A percentile compares a stretch with the other conserved stretches of the same genome.
phyloP scores from a whole-genome alignment of 2,113 vertebrate species.

The Aspiorhynchus laticeps region DNA sequence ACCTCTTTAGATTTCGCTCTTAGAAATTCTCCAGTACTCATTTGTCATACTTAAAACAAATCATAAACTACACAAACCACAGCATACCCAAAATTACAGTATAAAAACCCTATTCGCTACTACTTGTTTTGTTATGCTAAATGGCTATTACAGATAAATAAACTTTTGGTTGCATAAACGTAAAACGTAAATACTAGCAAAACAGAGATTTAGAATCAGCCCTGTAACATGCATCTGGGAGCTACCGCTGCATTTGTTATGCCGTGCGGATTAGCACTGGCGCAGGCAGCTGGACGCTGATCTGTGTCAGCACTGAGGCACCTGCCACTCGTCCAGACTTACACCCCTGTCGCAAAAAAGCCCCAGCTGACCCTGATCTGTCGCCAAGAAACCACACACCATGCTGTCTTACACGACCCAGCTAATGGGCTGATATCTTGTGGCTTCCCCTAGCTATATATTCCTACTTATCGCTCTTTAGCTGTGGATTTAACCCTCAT shows the following conservation, averaged over 20 bases:
- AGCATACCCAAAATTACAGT: neutral
- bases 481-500: conserved; percentile 27
- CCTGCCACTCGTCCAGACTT: conserved; percentile 52
- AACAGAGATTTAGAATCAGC: neutral
- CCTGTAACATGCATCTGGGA: neutral
- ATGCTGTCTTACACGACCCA: conserved; percentile 37
- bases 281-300: conserved; percentile 58
- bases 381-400: conserved; percentile 24
- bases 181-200: neutral
- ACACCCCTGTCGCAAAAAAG: conserved; percentile 29
- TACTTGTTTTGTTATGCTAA: conserved; percentile 1
- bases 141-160: neutral
- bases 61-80: neutral
- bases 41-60: neutral
- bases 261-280: conserved; percentile 44
- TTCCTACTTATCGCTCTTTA: conserved; percentile 30
- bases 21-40: neutral
- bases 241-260: neutral
- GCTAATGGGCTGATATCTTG: conserved; percentile 28
- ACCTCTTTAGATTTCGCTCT: neutral
- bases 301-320: conserved; percentile 56
- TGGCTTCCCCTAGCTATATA: neutral
- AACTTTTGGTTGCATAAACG: neutral
- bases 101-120: neutral
- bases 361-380: conserved; percentile 36